phyloP scores from a whole-genome alignment of 2,113 vertebrate species.

The Myotis brandtii region DNA sequence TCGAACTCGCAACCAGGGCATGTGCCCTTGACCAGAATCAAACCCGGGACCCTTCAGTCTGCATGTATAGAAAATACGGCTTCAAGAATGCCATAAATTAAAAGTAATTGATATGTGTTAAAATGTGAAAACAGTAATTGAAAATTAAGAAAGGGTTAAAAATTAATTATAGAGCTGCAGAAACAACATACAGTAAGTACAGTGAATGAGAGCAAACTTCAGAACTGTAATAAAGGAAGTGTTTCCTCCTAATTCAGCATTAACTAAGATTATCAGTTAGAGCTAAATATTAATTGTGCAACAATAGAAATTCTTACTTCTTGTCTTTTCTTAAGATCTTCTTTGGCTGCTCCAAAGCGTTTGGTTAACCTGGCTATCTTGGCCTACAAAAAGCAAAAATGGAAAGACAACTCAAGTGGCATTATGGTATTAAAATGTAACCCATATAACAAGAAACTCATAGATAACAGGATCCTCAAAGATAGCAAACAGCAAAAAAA shows the following conservation, averaged over 20 bases:
- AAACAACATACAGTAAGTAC: background rate
- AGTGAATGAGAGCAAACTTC: background rate
- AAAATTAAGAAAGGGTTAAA: background rate
- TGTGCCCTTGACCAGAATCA: too few relatives aligned
- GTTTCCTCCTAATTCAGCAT: background rate
- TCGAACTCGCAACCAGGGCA: too few relatives aligned
- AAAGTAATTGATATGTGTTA: background rate
- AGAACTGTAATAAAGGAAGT: constrained; percentile 11
- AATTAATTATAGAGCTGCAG: background rate
- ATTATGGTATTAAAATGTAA: background rate
- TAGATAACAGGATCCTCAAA: background rate
- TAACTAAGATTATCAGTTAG: constrained; percentile 16
- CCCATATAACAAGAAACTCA: background rate
- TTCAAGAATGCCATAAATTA: background rate
- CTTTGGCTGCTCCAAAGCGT: constrained; percentile 94
- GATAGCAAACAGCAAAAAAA: background rate
- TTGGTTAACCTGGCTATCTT: constrained; percentile 96
- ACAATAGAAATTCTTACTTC: constrained; percentile 88
- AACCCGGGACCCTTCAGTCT: too few relatives aligned
- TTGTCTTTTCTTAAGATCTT: constrained; percentile 93
- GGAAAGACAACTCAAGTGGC: constrained; percentile 40
- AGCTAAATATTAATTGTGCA: background rate
- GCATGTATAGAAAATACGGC: background rate
- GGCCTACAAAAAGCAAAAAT: constrained; percentile 86
- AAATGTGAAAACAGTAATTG: background rate